Conservation (phyloP, 2,113 vertebrate genomes). For the Rhinichthys klamathensis region DNA sequence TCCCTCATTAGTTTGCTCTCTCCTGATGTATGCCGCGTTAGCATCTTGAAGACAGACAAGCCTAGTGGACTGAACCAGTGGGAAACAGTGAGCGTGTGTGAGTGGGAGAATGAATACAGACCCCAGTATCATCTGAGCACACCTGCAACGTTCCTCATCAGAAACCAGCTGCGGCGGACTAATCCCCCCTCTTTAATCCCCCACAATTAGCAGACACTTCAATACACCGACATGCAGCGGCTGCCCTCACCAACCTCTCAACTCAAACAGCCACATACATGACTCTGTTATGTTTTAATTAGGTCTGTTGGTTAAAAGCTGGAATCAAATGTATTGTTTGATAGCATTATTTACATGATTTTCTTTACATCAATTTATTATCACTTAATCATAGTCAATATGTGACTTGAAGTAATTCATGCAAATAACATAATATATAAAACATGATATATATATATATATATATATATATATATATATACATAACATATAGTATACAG, state of each 20-base stretch:
- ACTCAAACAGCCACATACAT: background rate
- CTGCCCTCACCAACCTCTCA: background rate
- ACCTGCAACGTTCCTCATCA: slow-evolving; percentile 23
- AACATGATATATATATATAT: too few relatives aligned
- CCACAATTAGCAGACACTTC: slow-evolving; percentile 32
- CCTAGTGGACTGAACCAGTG: slow-evolving; percentile 1
- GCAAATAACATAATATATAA: too few relatives aligned
- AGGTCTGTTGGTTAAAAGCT: background rate
- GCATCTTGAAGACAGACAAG: slow-evolving; percentile 31
- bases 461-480: background rate
- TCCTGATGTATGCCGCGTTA: background rate
- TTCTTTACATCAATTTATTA: background rate
- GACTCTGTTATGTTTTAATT: background rate
- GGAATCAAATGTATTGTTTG: background rate
- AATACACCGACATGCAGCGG: background rate
- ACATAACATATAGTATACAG: too few relatives aligned
- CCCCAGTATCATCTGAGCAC: background rate
- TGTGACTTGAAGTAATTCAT: too few relatives aligned
- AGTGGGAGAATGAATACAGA: slow-evolving; percentile 15
- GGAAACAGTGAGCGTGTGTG: background rate
- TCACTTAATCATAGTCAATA: background rate
- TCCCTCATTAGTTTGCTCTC: slow-evolving; percentile 26
- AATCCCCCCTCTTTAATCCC: slow-evolving; percentile 17
- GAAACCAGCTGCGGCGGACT: slow-evolving; percentile 38
- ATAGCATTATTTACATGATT: background rate